Evolutionary conservation across 2,113 vertebrate genomes (phyloP).

Genomic region (Serinus canaria): DNA sequence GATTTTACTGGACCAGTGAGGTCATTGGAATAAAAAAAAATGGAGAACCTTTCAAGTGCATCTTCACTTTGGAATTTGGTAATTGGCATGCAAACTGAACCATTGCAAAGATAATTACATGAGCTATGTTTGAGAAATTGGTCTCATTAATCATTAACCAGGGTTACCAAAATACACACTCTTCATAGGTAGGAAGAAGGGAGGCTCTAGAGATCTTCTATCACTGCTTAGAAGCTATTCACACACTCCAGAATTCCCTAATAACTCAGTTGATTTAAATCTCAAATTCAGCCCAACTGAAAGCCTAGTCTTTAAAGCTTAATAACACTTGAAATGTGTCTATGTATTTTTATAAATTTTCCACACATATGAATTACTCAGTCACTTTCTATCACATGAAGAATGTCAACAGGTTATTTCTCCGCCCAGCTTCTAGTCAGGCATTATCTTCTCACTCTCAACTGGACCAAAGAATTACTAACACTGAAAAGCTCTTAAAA

Average conservation of each 20-base stretch:
- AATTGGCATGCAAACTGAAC: neutral
- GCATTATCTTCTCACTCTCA: neutral
- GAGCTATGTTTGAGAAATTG: neutral
- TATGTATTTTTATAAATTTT: neutral
- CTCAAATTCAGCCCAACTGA: neutral
- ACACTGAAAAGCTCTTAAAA: neutral
- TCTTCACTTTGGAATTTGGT: neutral
- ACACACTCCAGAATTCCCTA: neutral
- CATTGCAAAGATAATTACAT: conserved; percentile 18
- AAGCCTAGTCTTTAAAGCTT: neutral
- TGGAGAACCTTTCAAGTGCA: neutral
- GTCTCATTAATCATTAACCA: neutral
- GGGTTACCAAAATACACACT: neutral
- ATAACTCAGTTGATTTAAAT: neutral
- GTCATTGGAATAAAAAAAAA: neutral
- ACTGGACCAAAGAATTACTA: neutral
- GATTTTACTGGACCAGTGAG: neutral
- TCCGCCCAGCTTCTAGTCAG: neutral
- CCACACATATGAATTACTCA: neutral
- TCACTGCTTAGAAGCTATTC: neutral
- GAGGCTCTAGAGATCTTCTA: neutral
- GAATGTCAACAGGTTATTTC: neutral
- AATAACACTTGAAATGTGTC: neutral
- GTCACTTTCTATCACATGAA: neutral
- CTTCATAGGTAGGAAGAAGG: neutral